Evolutionary conservation across 2,797 vertebrate genomes (phyloP).

Genomic region (Sternotherus odoratus): DNA sequence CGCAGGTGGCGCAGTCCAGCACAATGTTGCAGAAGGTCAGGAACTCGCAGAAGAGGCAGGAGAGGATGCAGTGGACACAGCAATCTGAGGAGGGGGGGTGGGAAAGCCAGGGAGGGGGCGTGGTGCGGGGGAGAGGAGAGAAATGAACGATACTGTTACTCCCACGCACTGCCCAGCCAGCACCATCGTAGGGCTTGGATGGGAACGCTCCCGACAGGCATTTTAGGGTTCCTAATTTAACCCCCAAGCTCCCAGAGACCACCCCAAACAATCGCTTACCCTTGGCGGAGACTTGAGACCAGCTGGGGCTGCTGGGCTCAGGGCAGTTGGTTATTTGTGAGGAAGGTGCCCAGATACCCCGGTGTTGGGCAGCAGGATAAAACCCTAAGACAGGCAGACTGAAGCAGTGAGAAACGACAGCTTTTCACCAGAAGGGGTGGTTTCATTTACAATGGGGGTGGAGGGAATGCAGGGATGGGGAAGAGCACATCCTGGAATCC

Average conservation of each 20-base stretch:
- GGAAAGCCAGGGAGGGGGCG: neutral
- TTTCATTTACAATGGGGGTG: too few species aligned
- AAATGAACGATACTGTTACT: neutral
- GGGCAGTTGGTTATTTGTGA: neutral
- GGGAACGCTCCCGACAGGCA: neutral
- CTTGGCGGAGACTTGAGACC: neutral
- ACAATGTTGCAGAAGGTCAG: constrained; percentile 96
- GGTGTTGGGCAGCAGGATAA: neutral
- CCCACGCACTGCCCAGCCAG: neutral
- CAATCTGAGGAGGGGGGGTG: constrained; percentile 82
- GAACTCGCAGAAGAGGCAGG: constrained; percentile 98
- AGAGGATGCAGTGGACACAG: constrained; percentile 98
- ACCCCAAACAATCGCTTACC: neutral
- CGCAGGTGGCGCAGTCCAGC: constrained; percentile 96
- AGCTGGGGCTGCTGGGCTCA: neutral
- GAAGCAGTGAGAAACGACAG: neutral
- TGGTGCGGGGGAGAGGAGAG: neutral
- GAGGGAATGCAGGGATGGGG: neutral
- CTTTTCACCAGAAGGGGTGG: neutral
- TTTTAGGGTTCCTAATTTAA: neutral
- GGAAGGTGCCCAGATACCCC: neutral
- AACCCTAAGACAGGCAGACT: neutral
- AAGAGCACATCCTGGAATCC: too few species aligned
- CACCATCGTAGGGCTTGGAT: neutral
- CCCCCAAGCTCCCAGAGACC: neutral